phyloP scores from a whole-genome alignment of 92 coral and sea anemone species.

The Palythoa heliodiscus region DNA sequence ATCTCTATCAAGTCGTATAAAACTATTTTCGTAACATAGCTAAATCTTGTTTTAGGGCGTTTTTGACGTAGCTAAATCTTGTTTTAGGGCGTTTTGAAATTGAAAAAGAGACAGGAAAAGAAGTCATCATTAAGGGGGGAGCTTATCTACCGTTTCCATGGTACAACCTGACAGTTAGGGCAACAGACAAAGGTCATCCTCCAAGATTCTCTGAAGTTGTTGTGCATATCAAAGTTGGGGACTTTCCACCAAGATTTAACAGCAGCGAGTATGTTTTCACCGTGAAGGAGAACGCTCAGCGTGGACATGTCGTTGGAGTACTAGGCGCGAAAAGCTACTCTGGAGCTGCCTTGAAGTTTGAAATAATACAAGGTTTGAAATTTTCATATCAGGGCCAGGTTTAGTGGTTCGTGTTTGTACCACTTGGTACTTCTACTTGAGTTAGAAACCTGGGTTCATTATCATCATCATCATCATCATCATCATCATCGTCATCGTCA shows the following conservation, averaged over 20 bases:
- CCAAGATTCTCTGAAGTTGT: constrained; percentile 48
- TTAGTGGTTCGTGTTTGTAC: no score
- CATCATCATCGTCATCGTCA: no score
- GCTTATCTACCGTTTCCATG: constrained; percentile 51
- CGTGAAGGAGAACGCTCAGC: constrained; percentile 76
- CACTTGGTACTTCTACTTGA: not conserved
- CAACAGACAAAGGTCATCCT: constrained; percentile 81
- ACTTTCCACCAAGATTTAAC: constrained; percentile 74
- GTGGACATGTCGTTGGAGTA: constrained; percentile 71
- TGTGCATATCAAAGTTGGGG: constrained; percentile 70
- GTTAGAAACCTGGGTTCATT: not conserved
- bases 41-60: no score
- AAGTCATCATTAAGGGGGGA: constrained; percentile 62
- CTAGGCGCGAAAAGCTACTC: constrained; percentile 82
- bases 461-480: not conserved
- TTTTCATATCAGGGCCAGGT: not conserved
- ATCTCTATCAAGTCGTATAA: no score
- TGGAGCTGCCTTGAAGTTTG: constrained; percentile 72
- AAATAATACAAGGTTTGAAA: constrained; percentile 71
- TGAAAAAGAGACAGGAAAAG: constrained; percentile 31
- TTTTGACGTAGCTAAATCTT: not conserved
- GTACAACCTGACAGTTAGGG: constrained; percentile 82
- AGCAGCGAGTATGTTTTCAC: constrained; percentile 70
- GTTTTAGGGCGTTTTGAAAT: constrained; percentile 39
- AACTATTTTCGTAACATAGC: not conserved